Evolutionary conservation across 2,113 vertebrate species (phyloP).

Genomic region (Pycnonotus jocosus): DNA sequence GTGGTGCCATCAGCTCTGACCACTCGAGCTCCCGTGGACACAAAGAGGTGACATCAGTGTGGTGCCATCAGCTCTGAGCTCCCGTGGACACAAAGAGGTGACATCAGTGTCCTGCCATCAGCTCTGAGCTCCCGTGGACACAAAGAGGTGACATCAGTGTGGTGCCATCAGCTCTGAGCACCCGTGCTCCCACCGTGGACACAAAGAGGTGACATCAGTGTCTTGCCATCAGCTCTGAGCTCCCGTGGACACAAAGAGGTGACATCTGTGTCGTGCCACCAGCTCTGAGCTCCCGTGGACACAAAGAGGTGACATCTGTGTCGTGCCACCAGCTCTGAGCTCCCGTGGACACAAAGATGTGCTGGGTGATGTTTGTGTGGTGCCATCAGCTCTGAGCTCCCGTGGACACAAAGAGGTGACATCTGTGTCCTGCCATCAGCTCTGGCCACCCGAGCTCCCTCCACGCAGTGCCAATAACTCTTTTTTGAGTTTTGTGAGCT

Average conservation of each 20-base stretch:
- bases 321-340: neutral
- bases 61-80: neutral
- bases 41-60: no score
- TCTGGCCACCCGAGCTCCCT: neutral
- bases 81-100: neutral
- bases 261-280: no score
- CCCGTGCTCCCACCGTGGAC: neutral
- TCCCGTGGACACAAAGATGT: neutral
- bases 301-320: no score
- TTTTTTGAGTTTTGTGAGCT: neutral
- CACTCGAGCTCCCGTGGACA: neutral
- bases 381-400: no score
- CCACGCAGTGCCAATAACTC: neutral
- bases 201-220: no score
- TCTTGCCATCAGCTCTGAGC: neutral
- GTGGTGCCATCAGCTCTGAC: no score
- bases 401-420: no score
- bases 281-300: neutral
- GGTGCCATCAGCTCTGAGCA: no score
- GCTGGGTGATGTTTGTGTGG: neutral
- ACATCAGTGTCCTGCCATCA: no score
- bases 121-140: neutral
- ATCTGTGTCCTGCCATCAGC: no score
- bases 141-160: no score
- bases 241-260: neutral